These are phyloP conservation scores for Petrocephalus sullivani DNA, from an alignment of 2,797 vertebrate genomes.

Conservation along the genomic window DNA sequence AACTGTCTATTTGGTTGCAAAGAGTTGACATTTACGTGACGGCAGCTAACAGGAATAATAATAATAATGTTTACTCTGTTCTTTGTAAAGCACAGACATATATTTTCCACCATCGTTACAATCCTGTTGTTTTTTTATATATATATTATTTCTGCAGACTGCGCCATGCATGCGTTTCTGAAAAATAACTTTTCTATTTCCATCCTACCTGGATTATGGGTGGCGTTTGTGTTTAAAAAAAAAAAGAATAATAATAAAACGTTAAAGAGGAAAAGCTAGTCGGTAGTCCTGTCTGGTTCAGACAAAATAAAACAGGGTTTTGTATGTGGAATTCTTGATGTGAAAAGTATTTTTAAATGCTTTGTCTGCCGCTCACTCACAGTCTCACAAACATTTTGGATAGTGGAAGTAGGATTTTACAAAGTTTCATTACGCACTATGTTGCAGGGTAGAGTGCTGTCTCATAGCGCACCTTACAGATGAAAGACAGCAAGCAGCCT, in stretches of 20 bases:
- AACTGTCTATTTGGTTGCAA: neutral
- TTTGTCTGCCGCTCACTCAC: neutral
- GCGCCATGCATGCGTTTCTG: neutral
- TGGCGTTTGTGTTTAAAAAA: neutral
- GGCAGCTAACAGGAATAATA: neutral
- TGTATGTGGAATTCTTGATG: neutral
- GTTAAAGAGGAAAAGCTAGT: neutral
- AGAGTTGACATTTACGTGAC: neutral
- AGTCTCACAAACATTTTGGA: neutral
- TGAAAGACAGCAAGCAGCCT: neutral
- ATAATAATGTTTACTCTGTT: neutral
- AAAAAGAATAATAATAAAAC: neutral
- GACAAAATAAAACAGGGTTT: neutral
- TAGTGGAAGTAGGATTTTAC: neutral
- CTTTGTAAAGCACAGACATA: neutral
- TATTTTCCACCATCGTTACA: neutral
- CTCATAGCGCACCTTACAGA: neutral
- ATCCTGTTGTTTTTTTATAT: neutral
- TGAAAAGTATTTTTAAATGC: slow-evolving; percentile 1
- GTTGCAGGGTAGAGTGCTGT: neutral
- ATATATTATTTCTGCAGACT: neutral
- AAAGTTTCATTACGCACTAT: neutral
- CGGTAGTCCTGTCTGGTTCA: neutral
- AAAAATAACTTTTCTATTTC: neutral
- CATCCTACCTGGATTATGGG: neutral